A percentile compares a stretch with the other conserved stretches of the same genome.
Evolutionary conservation across 1,140 invertebrate genomes (phyloP).

Genomic region (Cylas formicarius): DNA sequence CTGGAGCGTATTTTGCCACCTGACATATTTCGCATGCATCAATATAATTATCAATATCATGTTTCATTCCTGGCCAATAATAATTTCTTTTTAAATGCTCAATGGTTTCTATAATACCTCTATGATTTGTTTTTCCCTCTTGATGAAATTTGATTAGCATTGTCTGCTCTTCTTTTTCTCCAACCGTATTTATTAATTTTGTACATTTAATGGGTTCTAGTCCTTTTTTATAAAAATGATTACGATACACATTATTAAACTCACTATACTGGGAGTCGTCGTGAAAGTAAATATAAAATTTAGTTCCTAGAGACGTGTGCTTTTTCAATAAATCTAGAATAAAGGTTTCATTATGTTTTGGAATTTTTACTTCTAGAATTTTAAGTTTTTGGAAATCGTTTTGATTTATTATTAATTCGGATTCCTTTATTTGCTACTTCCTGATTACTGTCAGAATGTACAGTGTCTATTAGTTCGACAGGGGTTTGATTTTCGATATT

Average conservation of each 20-base stretch:
- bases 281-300: slow-evolving; percentile 9
- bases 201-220: slow-evolving; percentile 4
- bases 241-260: slow-evolving; percentile 13
- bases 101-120: neutral
- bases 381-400: slow-evolving; percentile 11
- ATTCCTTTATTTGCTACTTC: too few species aligned
- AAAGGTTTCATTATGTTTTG: slow-evolving; percentile 7
- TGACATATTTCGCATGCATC: slow-evolving; percentile 7
- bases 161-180: neutral
- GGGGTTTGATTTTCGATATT: too few species aligned
- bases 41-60: slow-evolving; percentile 14
- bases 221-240: slow-evolving; percentile 8
- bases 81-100: slow-evolving; percentile 7
- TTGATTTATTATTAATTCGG: too few species aligned
- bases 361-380: slow-evolving; percentile 6
- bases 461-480: too few species aligned
- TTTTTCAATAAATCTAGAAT: slow-evolving; percentile 11
- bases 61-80: slow-evolving; percentile 3
- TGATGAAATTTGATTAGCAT: neutral
- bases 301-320: slow-evolving; percentile 1
- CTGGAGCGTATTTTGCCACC: neutral
- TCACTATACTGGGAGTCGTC: neutral
- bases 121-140: slow-evolving; percentile 1
- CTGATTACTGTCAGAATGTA: too few species aligned
- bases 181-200: slow-evolving; percentile 1